A percentile compares a stretch with the other conserved stretches of the same genome.
Conservation (phyloP, 2,113 vertebrate genomes). For the Paratilapia polleni region DNA sequence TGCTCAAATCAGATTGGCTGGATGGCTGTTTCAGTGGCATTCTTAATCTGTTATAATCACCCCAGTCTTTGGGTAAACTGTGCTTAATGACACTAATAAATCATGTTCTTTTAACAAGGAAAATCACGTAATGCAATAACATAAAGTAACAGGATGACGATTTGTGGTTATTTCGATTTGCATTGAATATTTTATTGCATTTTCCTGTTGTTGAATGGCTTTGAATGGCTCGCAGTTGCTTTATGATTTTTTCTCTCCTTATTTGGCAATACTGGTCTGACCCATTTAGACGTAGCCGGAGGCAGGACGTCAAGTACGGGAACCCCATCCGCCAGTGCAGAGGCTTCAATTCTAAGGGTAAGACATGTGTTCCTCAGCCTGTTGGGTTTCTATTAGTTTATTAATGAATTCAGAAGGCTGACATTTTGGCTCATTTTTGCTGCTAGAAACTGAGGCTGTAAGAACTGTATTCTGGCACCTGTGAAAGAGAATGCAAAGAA, state of each 20-base stretch:
- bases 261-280: constrained; percentile 76
- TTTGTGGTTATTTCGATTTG: background rate
- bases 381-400: background rate
- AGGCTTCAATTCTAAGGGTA: constrained; percentile 86
- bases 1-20: background rate
- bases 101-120: background rate
- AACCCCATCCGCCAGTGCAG: constrained; percentile 86
- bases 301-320: constrained; percentile 86
- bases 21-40: constrained; percentile 33
- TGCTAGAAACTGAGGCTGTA: background rate
- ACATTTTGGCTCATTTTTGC: background rate
- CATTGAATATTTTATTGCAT: background rate
- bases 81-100: constrained; percentile 23
- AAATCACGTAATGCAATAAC: background rate
- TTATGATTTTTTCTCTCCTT: constrained; percentile 75
- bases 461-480: constrained; percentile 6
- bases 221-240: constrained; percentile 73
- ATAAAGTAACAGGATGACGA: background rate
- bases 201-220: constrained; percentile 55
- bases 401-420: background rate
- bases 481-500: background rate
- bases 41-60: background rate
- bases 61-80: background rate
- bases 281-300: constrained; percentile 84
- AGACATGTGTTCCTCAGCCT: constrained; percentile 7